Base-by-base conservation (phyloP, 2,888 invertebrate species). In the Argyresthia goedartella region DNA sequence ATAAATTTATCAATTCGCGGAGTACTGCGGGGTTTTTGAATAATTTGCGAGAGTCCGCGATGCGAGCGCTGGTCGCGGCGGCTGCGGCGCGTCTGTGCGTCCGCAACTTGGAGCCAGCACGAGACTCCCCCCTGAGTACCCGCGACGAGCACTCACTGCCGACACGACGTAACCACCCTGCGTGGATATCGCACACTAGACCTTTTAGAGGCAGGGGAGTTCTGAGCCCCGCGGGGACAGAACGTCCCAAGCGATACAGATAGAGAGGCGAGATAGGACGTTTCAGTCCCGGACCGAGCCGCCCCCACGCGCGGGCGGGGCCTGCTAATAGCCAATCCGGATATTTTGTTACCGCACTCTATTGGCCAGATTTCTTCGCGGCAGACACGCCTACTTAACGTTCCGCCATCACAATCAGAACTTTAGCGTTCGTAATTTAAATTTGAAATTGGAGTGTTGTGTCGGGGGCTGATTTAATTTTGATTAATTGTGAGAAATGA, bases 331-430 rank as follows among this genome's bases (percentile, higher is more conserved):
- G 84, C 89, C 88, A 89, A 89, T 89, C 76, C 87, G 86, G 84
- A 85, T 82, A 80, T 82, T 82, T 82, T 80, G 84, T 87, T 87
- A 86, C 82, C 82, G 81, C 80, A 80, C 81, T 85, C 81, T 88
- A 90, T 90, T 89, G 90, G 90, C 88, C 84, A 87, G 85, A 86
- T 81, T 80, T 76, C 77, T 81, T 81, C 78, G 74, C 80, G 81
- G 71, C 73, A 64, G 76, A 69, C 77, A 79, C 87, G 86, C 86
- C 86, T 70, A 66, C 70, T 69, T 65, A 61, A 56, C 58, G 54
- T 51, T 48, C 54, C 54, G 62, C 59, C 66, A 63, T 47, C 55
- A 58, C 58, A 76, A 73, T 68, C 64, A 48, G 53, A 56, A 72
- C 81, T 61, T 55, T 79, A 63, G 51, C 35, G 13, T 47, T 39